Evolutionary conservation across 30 jellyfish, hydroid and myxozoan genomes (phyloP), one percentile per base, ranked within the genome.

Genomic region (Hydractinia echinata): DNA sequence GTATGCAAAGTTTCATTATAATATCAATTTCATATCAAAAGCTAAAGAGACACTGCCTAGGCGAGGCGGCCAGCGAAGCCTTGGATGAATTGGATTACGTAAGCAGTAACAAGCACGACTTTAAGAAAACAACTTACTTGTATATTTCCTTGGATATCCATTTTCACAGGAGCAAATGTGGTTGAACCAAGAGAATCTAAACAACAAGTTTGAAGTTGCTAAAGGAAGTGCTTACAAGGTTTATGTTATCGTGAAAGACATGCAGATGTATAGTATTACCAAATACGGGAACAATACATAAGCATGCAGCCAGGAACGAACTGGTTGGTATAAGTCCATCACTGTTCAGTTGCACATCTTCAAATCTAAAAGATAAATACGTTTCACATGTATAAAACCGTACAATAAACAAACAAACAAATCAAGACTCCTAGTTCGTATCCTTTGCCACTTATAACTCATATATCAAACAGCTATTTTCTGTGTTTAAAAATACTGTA

Each of bases 71-170:
- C 44, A 30, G 44, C 44, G 44, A 16, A 13, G 10, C 10, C 13
- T 10, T 18, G 14, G 30, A 53, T 19, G 21, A 13, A 6, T 6
- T 30, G 9, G 20, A 10, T 19, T 9, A 1, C 20, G 4, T 3
- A 72, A 16, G 55, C 30, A 72, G 50, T 4, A 7, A 10, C 4
- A 44, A 8, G 7, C 8, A 51, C 67, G 13, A 72, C 20, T 8
- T 16, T 19, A 76, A 1, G 50, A 52, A 18, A 8, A 5, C 20
- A 6, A 66, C 58, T n/a, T 64, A 90, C 97, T 83, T 79, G 84
- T n/a, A 90, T 72, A 82, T 90, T 90, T 11, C 97, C 97, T 68
- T 90, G 97, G 18, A 90, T 90, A 74, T 90, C 97, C 85, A 90
- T 90, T 79, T 85, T 90, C 55, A 90, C 97, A 6, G 97, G 97